Evolutionary conservation across 2,113 vertebrate species (phyloP).

Genomic region (Herpetotheres cachinnans): DNA sequence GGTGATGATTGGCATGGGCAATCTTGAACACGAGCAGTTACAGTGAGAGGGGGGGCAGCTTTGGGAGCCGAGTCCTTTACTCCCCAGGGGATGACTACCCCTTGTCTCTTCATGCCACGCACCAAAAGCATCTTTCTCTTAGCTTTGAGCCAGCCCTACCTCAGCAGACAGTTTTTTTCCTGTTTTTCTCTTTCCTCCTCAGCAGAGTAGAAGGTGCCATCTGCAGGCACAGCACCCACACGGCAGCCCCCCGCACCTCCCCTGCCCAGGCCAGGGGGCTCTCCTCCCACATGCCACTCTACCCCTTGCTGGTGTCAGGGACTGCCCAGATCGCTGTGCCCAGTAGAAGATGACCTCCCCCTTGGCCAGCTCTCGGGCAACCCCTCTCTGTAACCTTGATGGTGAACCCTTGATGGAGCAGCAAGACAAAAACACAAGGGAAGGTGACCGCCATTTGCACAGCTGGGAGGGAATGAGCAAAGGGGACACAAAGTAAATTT

Average conservation of each 20-base stretch:
- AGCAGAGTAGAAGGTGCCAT: constrained; percentile 54
- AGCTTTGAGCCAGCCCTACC: background rate
- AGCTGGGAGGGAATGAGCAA: background rate
- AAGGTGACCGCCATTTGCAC: background rate
- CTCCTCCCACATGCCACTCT: background rate
- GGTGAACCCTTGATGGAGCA: background rate
- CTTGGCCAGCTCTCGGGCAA: background rate
- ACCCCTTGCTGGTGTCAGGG: background rate
- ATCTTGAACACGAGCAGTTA: too few relatives aligned
- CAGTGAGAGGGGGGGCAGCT: background rate
- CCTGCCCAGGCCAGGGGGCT: background rate
- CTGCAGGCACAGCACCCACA: constrained; percentile 37
- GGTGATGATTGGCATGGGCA: fast-evolving
- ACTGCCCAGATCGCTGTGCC: background rate
- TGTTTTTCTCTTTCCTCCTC: background rate
- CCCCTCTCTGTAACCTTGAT: background rate
- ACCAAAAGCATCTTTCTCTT: background rate
- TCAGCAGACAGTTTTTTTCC: background rate
- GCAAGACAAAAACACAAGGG: background rate
- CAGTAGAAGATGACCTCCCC: background rate
- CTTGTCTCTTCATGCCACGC: fast-evolving
- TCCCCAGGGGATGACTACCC: background rate
- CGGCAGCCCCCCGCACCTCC: background rate
- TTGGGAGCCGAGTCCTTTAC: background rate
- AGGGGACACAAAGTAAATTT: background rate